Conservation (phyloP, 2,888 invertebrate species). For the Nycteola revayana region DNA sequence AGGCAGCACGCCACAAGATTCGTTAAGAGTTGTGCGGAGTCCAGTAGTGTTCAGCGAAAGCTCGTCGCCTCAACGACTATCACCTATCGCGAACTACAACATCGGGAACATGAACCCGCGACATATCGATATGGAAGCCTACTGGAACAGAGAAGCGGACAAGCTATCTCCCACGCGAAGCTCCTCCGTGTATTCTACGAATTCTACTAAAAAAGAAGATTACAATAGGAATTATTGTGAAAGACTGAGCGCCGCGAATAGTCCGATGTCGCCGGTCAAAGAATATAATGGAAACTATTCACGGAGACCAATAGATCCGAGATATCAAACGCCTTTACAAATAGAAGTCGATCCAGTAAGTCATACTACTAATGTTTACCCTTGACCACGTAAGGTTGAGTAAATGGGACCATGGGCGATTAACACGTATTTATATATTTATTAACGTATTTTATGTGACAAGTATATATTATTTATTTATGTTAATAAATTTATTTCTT, state of each 20-base stretch:
- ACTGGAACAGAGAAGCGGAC: conserved; percentile 63
- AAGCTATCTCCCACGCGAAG: conserved; percentile 59
- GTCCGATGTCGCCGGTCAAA: conserved; percentile 57
- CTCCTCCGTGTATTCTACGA: conserved; percentile 54
- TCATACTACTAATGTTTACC: conserved; percentile 39
- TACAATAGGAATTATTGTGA: conserved; percentile 72
- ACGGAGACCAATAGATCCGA: conserved; percentile 52
- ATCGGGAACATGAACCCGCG: conserved; percentile 79
- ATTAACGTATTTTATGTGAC: no score
- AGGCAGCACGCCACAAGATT: conserved; percentile 59
- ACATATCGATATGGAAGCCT: conserved; percentile 70
- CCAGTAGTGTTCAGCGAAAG: conserved; percentile 72
- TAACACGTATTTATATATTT: no score
- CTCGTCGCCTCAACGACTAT: conserved; percentile 67
- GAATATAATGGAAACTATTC: conserved; percentile 67
- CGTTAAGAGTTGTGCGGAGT: conserved; percentile 56
- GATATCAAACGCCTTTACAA: conserved; percentile 79
- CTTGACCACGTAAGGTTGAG: conserved; percentile 24
- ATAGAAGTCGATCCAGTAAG: conserved; percentile 88
- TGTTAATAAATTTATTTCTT: no score
- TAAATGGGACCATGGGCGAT: conserved; percentile 4
- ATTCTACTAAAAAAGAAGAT: conserved; percentile 63
- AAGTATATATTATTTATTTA: no score
- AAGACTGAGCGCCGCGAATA: conserved; percentile 57
- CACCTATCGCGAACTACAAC: conserved; percentile 74